Conservation (phyloP, 2,888 invertebrate genomes). For the Drosophila seclusa region DNA sequence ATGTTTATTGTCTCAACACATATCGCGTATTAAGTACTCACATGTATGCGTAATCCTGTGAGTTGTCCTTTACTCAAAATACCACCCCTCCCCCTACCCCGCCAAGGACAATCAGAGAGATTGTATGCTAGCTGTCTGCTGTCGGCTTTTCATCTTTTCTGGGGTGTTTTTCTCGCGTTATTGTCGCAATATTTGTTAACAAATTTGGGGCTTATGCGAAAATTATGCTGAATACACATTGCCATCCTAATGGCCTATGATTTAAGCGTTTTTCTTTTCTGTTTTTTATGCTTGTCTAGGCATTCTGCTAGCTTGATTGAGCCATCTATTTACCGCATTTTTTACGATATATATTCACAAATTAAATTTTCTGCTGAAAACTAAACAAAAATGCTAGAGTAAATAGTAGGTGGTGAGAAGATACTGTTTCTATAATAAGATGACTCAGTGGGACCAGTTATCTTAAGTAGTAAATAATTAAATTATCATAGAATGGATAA, state of each 20-base stretch:
- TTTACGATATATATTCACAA: constrained; percentile 50
- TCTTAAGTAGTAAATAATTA: not conserved
- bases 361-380: constrained; percentile 26
- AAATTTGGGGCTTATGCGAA: constrained; percentile 73
- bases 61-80: not conserved
- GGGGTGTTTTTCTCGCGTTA: constrained; percentile 19
- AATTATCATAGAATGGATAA: not conserved
- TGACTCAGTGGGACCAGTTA: constrained; percentile 23
- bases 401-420: not conserved
- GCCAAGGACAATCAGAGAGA: constrained; percentile 58
- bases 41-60: constrained; percentile 24
- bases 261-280: constrained; percentile 58
- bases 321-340: constrained; percentile 33
- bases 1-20: constrained; percentile 68
- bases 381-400: not conserved
- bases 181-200: constrained; percentile 42
- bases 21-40: constrained; percentile 26
- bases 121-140: constrained; percentile 32
- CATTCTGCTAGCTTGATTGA: constrained; percentile 63
- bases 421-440: constrained; percentile 18
- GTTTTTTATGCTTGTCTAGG: constrained; percentile 15
- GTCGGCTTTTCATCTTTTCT: constrained; percentile 14
- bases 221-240: constrained; percentile 73
- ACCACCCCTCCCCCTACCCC: not conserved
- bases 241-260: constrained; percentile 70